Conservation (phyloP, 2,113 vertebrate species). For the Sorex fumeus region DNA sequence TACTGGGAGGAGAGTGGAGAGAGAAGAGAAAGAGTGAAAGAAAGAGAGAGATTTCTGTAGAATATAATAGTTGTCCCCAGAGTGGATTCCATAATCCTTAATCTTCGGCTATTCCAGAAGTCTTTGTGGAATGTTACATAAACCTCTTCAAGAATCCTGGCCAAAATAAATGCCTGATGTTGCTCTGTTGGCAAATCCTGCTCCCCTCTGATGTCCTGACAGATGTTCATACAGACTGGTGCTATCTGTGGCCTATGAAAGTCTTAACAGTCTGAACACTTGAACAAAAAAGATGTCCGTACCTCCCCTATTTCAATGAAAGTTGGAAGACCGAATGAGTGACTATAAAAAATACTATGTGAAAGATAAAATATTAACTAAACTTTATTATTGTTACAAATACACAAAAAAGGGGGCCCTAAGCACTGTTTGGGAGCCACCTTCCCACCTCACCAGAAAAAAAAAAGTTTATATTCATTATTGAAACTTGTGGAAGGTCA, state of each 20-base stretch:
- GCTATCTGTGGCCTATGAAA: neutral
- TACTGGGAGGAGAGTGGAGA: too few relatives aligned
- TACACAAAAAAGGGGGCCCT: neutral
- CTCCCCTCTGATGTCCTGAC: neutral
- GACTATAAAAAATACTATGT: constrained; percentile 3
- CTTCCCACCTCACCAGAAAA: constrained; percentile 5
- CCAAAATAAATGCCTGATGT: constrained; percentile 1
- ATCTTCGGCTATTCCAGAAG: neutral
- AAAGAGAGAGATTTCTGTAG: neutral
- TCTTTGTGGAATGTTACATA: neutral
- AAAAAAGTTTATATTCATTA: constrained; percentile 24
- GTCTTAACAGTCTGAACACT: neutral
- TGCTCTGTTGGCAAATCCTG: neutral
- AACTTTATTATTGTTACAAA: constrained; percentile 45
- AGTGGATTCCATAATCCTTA: neutral
- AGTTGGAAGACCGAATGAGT: constrained; percentile 24
- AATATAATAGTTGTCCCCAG: neutral
- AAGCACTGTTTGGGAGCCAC: too few relatives aligned
- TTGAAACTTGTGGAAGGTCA: constrained; percentile 30
- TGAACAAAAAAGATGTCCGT: too few relatives aligned
- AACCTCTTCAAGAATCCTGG: constrained; percentile 5
- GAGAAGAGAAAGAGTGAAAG: too few relatives aligned
- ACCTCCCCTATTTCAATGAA: constrained; percentile 25
- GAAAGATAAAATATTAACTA: constrained; percentile 44
- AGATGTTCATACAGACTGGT: neutral